Conservation (phyloP, 2,797 vertebrate species). For the Platalea minor region DNA sequence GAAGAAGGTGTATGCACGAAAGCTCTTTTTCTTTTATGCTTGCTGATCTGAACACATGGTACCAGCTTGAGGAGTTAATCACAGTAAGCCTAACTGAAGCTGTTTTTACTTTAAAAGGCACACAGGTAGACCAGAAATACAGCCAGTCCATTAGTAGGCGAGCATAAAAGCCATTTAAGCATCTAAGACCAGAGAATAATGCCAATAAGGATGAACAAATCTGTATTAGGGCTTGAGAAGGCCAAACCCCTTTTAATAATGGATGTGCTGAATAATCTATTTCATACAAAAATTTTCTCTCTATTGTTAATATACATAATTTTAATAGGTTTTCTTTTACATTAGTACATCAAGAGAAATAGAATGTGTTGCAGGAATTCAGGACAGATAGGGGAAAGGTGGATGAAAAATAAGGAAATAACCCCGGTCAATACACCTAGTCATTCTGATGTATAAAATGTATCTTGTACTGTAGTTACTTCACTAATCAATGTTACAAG, state of each 20-base stretch:
- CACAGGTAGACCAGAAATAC: background rate
- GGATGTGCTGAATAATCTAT: background rate
- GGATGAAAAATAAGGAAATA: background rate
- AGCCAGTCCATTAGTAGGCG: background rate
- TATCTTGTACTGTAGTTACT: background rate
- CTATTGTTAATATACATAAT: background rate
- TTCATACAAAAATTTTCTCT: background rate
- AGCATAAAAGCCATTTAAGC: background rate
- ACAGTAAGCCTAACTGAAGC: background rate
- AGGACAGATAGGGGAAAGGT: background rate
- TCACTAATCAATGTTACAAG: background rate
- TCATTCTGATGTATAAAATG: background rate
- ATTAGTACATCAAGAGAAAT: background rate
- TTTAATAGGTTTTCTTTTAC: background rate
- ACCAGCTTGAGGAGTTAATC: background rate
- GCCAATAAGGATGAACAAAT: background rate
- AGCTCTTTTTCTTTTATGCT: background rate
- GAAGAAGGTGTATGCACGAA: background rate
- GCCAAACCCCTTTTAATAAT: background rate
- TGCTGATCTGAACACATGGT: background rate
- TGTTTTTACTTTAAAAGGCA: background rate
- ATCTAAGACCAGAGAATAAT: background rate
- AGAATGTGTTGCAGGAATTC: background rate
- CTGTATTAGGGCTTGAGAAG: background rate
- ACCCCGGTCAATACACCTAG: background rate